Base-by-base conservation (phyloP, 2,797 vertebrate genomes). In the Esox lucius region DNA sequence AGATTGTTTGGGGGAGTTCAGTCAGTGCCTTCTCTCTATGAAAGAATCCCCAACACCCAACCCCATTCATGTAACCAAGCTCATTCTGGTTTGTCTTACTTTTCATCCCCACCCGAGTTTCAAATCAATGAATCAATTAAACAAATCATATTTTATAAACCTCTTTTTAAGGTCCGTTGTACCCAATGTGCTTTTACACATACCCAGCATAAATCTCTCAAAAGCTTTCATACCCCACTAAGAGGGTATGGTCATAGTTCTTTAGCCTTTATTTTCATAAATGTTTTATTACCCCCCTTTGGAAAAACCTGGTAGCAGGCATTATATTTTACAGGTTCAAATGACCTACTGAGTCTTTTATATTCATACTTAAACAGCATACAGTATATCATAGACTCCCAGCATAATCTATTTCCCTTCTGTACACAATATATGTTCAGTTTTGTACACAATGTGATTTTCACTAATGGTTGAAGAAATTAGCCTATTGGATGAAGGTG, bases 1-100 rank as follows among this genome's bases (percentile, higher is more conserved):
- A 68, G 0, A n/a, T 8, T 31, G 33, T 70, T 64, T 26, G 67
- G 70, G 22, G 69, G 71, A 69, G 56, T 78, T 28, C 61, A 66
- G 64, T 35, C 28, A 9, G n/a, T 56, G 8, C 19, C 12, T 56
- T n/a, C 6, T 56, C 19, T 56, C 8, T 56, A 22, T 2, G 17
- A 17, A 19, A 19, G 49, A 19, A 17, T 53, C 8, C 49, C 49
- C 17, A 19, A 53, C 1, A 53, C 5, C 17, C 17, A 19, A 53
- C 16, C 2, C 19, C n/a, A 22, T 56, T 56, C 53, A 56, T 56
- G n/a, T 4, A 56, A 56, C 53, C 19, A 56, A n/a, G 19, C 53
- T 11, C 53, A 22, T 56, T 3, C n/a, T 56, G 53, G 7, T 56
- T n/a, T 56, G 7, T 19, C n/a, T n/a, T n/a, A n/a, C 6, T n/a